Evolutionary conservation across 2,888 invertebrate species (phyloP), one percentile per base, ranked within the genome.

Genomic region (Coecobrya sp.): DNA sequence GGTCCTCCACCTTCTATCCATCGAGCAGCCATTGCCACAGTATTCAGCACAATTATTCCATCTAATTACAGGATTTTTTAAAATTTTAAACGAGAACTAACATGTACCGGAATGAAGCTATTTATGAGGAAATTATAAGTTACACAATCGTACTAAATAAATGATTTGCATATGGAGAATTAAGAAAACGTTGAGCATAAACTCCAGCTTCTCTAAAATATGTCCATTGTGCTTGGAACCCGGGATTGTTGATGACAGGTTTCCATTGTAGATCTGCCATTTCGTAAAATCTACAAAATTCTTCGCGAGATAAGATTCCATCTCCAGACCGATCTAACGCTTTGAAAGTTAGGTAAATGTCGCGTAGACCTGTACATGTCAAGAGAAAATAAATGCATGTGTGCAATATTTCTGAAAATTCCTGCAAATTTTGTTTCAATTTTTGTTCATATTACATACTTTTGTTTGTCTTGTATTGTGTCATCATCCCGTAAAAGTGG

Each of bases 401-500:
- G 22, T 22, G 4, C 68, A 68, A 36, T 42, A 70, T 25, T 62
- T 22, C 16, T 10, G 19, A 55, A 55, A 55, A 59, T 10, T 19
- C n/a, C n/a, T 19, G 59, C 59, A 59, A 55, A n/a, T n/a, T n/a
- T 55, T 13, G 10, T 42, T 13, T 92, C 19, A 45, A 70, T 49
- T 49, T 79, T 25, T 52, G n/a, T 30, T 62, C 45, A 19, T 7
- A 76, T 19, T 45, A 68, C 5, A 19, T 30, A 97, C 97, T 96
- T 95, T 97, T 97, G 94, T 97, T 97, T 8, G 98, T 98, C 49
- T 97, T 96, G 95, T 97, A 98, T 95, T 97, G 97, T 49, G 97
- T 96, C 97, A 98, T 97, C 89, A 98, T 96, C 0, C 98, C 98
- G 70, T 97, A 96, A 95, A 98, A 98, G 95, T 98, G 98, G 42